A percentile compares a stretch with the other conserved stretches of the same genome.
phyloP scores from a whole-genome alignment of 35 echinoderm and acorn worm genomes.

The Ophioderma brevispina region DNA sequence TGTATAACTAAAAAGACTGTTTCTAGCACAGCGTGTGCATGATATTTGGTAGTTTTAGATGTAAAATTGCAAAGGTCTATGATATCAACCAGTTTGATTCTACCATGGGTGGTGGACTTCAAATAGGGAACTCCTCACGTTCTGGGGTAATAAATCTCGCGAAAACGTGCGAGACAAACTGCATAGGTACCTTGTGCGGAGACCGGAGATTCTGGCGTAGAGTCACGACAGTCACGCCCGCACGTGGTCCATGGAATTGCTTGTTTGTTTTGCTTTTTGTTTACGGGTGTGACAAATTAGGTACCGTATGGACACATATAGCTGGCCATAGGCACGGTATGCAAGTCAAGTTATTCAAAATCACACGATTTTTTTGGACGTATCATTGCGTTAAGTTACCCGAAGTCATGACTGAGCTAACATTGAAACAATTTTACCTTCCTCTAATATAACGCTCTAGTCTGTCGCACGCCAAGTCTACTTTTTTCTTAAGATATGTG shows the following conservation, averaged over 20 bases:
- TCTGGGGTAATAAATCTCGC: not conserved
- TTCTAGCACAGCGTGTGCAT: not conserved
- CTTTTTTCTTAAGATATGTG: not conserved
- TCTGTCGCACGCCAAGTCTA: not conserved
- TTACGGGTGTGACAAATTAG: slow-evolving; percentile 3
- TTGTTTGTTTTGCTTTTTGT: not conserved
- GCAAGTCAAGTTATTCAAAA: not conserved
- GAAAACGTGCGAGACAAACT: not conserved
- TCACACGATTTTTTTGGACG: not conserved
- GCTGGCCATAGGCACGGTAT: not conserved
- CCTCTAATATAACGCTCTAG: not conserved
- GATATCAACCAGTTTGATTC: slow-evolving; percentile 3
- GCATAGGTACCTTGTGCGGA: not conserved
- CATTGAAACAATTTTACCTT: not conserved
- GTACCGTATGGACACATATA: not conserved
- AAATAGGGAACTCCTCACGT: slow-evolving; percentile 4
- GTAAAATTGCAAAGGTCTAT: slow-evolving; percentile 14
- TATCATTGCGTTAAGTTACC: not conserved
- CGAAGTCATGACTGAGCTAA: not conserved
- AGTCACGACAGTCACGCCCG: not conserved
- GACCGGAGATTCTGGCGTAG: not conserved
- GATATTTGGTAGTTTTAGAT: slow-evolving; percentile 3
- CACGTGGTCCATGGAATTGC: not conserved
- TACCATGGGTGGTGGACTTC: not conserved
- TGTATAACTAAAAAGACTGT: slow-evolving; percentile 6